A percentile compares a stretch with the other conserved stretches of the same genome.
phyloP scores from a whole-genome alignment of 2,888 invertebrate species.

The Patella depressa region DNA sequence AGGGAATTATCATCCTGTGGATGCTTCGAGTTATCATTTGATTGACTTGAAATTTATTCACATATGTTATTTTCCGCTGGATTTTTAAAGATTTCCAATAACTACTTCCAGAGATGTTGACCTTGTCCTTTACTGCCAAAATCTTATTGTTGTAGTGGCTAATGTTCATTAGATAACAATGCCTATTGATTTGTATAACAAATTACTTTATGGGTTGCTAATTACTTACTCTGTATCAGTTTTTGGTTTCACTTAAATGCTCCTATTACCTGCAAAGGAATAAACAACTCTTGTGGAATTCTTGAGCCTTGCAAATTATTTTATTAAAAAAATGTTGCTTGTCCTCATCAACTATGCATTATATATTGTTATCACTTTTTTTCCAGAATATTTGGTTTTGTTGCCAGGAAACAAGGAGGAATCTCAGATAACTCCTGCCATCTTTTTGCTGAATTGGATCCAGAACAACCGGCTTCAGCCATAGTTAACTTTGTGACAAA shows the following conservation, averaged over 20 bases:
- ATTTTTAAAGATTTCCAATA: no score
- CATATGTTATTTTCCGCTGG: no score
- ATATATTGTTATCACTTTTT: conserved; percentile 16
- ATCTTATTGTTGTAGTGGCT: no score
- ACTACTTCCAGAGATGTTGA: no score
- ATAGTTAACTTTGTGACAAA: conserved; percentile 80
- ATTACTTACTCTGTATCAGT: background rate
- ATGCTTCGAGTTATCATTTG: no score
- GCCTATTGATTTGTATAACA: background rate
- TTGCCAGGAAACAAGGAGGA: conserved; percentile 88
- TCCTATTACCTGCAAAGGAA: no score
- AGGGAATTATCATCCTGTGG: no score
- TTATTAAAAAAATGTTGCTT: background rate
- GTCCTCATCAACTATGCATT: no score
- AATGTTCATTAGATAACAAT: no score
- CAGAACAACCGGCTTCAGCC: conserved; percentile 93
- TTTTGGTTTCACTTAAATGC: no score
- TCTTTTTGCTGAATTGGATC: conserved; percentile 94
- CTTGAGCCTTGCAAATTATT: background rate
- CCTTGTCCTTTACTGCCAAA: no score
- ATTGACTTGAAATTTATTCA: no score
- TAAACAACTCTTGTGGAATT: background rate
- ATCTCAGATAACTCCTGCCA: conserved; percentile 95
- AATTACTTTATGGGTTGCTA: background rate
- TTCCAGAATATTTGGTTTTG: conserved; percentile 90